Evolutionary conservation across 2,797 vertebrate genomes (phyloP).

Genomic region (Galagoides demidoff): DNA sequence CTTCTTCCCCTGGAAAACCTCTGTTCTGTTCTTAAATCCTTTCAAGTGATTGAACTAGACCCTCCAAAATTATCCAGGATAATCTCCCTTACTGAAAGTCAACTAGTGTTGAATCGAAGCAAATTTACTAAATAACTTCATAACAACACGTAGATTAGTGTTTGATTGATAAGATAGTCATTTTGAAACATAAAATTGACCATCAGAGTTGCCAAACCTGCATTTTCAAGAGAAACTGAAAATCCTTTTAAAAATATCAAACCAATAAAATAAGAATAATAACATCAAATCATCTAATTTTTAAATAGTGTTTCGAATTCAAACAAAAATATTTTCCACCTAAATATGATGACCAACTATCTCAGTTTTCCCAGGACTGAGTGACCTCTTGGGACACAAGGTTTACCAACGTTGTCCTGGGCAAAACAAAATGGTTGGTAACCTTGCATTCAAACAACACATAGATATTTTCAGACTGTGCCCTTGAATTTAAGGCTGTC

Average conservation of each 20-base stretch:
- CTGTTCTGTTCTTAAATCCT: not conserved
- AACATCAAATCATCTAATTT: not conserved
- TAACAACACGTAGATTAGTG: not conserved
- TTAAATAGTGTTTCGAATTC: not conserved
- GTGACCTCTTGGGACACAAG: not conserved
- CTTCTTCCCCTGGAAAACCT: not conserved
- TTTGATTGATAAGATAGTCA: not conserved
- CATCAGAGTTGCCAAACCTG: not conserved
- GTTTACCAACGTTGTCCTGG: not conserved
- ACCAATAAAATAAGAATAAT: not conserved
- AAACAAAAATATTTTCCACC: not conserved
- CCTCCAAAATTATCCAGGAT: not conserved
- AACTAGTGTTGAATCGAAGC: not conserved
- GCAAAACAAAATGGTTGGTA: not conserved
- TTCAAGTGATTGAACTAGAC: not conserved
- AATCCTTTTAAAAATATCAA: not conserved
- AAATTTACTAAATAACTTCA: not conserved
- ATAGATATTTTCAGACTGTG: not conserved
- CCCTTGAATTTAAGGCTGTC: not conserved
- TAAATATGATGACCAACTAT: not conserved
- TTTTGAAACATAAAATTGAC: not conserved
- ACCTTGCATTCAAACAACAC: not conserved
- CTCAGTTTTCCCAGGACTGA: not conserved
- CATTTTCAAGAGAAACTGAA: slow-evolving; percentile 10
- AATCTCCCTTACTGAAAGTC: not conserved